These are phyloP conservation scores for Thalassaphorura encarpata DNA, from an alignment of 1,140 invertebrate species.

Conservation along the genomic window DNA sequence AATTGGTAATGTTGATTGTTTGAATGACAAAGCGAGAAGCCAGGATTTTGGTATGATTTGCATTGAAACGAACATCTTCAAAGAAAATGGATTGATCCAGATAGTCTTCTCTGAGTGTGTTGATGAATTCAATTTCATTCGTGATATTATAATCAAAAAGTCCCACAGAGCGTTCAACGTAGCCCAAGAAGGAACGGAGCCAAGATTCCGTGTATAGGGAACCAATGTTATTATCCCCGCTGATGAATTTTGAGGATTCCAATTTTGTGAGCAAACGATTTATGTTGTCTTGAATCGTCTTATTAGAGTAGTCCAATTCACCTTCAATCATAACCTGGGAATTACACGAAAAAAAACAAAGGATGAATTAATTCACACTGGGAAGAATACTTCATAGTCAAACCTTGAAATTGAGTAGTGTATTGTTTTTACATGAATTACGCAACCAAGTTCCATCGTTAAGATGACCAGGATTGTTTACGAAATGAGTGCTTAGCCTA, in stretches of 20 bases:
- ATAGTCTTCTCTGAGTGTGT: constrained; percentile 66
- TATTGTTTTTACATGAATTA: no score
- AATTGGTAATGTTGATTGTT: constrained; percentile 76
- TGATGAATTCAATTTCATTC: constrained; percentile 59
- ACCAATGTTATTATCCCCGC: constrained; percentile 38
- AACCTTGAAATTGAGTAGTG: neutral
- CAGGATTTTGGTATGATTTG: constrained; percentile 58
- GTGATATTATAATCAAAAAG: constrained; percentile 62
- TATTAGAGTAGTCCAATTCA: constrained; percentile 74
- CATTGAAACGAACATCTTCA: constrained; percentile 75
- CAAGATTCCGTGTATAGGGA: constrained; percentile 82
- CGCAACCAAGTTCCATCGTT: no score
- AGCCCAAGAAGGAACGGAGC: constrained; percentile 72
- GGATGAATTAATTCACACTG: no score
- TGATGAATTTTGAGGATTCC: constrained; percentile 69
- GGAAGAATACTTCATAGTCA: neutral
- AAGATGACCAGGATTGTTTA: no score
- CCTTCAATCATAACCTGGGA: constrained; percentile 73
- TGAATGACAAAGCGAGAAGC: constrained; percentile 80
- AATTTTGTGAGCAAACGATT: constrained; percentile 66
- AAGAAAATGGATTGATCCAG: constrained; percentile 59
- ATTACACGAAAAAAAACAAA: no score
- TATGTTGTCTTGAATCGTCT: constrained; percentile 60
- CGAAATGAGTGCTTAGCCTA: no score
- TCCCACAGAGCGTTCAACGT: constrained; percentile 60